Evolutionary conservation across 64 coral and sea anemone genomes (phyloP).

Genomic region (Stylophora pistillata): DNA sequence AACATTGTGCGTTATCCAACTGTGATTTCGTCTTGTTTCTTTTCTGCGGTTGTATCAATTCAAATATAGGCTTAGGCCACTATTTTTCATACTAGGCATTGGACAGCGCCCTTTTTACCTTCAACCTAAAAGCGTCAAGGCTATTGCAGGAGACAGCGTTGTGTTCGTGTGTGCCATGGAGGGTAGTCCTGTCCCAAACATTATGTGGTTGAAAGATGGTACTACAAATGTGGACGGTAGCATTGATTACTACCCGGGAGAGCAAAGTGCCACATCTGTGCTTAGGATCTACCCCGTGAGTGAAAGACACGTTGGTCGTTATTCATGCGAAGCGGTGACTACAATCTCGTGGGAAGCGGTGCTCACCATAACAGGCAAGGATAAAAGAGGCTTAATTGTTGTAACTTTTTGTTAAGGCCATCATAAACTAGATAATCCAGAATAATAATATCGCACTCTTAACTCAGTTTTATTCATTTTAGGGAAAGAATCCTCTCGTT

Average conservation of each 20-base stretch:
- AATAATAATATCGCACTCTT: background rate
- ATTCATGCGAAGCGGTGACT: background rate
- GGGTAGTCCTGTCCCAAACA: background rate
- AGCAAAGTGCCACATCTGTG: background rate
- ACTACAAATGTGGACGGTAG: background rate
- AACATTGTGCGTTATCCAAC: too few relatives aligned
- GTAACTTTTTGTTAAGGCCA: too few relatives aligned
- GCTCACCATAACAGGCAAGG: background rate
- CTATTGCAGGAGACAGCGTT: background rate
- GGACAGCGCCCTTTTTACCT: background rate
- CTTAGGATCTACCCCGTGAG: background rate
- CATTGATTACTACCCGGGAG: background rate
- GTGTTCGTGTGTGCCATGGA: background rate
- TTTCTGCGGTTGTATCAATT: too few relatives aligned
- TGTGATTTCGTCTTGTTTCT: too few relatives aligned
- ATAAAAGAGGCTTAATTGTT: background rate
- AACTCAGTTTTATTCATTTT: too few relatives aligned
- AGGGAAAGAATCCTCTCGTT: too few relatives aligned
- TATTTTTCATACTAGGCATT: too few relatives aligned
- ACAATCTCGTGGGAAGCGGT: background rate
- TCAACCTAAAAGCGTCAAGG: background rate
- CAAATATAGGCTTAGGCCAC: too few relatives aligned
- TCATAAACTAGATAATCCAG: background rate
- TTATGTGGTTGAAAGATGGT: slow-evolving; percentile 5
- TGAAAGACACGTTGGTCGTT: background rate